phyloP scores from a whole-genome alignment of 2,113 vertebrate species.

The Illadopsis cleaveri region DNA sequence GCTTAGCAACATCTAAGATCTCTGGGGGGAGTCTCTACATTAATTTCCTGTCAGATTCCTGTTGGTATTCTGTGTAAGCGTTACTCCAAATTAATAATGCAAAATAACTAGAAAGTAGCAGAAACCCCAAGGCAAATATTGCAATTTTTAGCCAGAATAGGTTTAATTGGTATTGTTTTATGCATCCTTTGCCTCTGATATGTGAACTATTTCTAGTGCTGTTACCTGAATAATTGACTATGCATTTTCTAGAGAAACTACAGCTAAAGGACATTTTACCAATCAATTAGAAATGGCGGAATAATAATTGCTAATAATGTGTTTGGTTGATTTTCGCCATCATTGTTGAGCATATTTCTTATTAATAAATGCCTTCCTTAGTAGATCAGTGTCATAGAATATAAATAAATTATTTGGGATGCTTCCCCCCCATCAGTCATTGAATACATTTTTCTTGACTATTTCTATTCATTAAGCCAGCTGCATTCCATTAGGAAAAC shows the following conservation, averaged over 20 bases:
- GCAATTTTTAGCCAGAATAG: background rate
- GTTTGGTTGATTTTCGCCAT: slow-evolving; percentile 15
- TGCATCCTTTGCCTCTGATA: background rate
- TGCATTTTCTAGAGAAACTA: background rate
- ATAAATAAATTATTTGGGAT: slow-evolving; percentile 20
- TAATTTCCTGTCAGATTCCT: slow-evolving; percentile 51
- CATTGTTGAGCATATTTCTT: slow-evolving; percentile 1
- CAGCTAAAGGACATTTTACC: slow-evolving; percentile 4
- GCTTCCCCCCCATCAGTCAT: background rate
- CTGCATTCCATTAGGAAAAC: slow-evolving; percentile 9
- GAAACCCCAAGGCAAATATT: background rate
- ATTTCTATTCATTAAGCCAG: slow-evolving; percentile 13
- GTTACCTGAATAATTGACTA: background rate
- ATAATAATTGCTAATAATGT: background rate
- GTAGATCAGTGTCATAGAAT: background rate
- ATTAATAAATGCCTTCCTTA: slow-evolving; percentile 41
- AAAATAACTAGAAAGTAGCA: slow-evolving; percentile 32
- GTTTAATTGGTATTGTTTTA: slow-evolving; percentile 4
- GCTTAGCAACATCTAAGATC: slow-evolving; percentile 16
- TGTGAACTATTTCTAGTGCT: background rate
- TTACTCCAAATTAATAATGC: slow-evolving; percentile 41
- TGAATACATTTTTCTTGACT: slow-evolving; percentile 12
- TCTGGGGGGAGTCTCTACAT: background rate
- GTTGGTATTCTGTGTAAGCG: slow-evolving; percentile 14
- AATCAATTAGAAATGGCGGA: background rate